phyloP scores from a whole-genome alignment of 2,888 invertebrate species.

The Andricus curvator region DNA sequence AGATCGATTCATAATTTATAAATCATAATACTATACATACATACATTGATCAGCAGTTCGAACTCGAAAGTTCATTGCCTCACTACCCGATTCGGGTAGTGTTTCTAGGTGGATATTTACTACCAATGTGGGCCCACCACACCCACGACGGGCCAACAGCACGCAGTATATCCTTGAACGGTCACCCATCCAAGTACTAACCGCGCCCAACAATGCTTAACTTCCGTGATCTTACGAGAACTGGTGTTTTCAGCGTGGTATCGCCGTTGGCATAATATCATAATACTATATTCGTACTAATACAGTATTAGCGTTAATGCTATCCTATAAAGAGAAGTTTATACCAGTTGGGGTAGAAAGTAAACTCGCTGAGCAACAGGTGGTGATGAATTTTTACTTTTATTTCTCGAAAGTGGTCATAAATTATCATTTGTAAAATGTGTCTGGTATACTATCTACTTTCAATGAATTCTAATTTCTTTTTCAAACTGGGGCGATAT shows the following conservation, averaged over 20 bases:
- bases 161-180: too few species aligned
- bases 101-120: too few species aligned
- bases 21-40: conserved; percentile 29
- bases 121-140: too few species aligned
- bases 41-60: too few species aligned
- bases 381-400: conserved; percentile 14
- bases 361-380: conserved; percentile 26
- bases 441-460: background rate
- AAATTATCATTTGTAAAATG: background rate
- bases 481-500: background rate
- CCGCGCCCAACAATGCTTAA: too few species aligned
- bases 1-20: background rate
- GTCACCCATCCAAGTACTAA: too few species aligned
- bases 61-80: too few species aligned
- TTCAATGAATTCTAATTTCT: background rate
- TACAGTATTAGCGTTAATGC: conserved; percentile 25
- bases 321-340: conserved; percentile 20
- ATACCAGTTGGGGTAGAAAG: conserved; percentile 9
- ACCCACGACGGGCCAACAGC: too few species aligned
- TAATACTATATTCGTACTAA: conserved; percentile 28
- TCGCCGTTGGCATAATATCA: too few species aligned
- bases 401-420: conserved; percentile 7
- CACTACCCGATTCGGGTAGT: too few species aligned
- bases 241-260: too few species aligned
- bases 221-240: too few species aligned